Evolutionary conservation across 2,113 vertebrate genomes (phyloP).

Genomic region (Andinoacara biseriatus): DNA sequence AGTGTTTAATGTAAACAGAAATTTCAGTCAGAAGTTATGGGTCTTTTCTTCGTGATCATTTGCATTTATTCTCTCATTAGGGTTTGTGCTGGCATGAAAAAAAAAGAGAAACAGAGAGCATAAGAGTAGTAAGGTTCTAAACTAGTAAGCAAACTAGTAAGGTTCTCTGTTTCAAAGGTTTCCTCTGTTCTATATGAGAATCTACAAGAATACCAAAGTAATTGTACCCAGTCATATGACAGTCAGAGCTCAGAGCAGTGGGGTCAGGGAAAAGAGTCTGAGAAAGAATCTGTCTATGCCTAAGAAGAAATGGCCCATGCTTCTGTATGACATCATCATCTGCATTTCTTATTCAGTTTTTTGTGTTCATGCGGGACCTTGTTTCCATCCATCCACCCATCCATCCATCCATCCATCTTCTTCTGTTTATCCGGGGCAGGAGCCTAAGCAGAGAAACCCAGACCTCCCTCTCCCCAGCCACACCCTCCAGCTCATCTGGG

Average conservation of each 20-base stretch:
- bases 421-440: no score
- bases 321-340: not conserved
- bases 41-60: not conserved
- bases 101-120: not conserved
- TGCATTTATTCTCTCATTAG: not conserved
- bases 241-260: constrained; percentile 39
- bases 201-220: constrained; percentile 7
- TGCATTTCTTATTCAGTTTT: not conserved
- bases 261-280: constrained; percentile 9
- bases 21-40: not conserved
- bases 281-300: constrained; percentile 23
- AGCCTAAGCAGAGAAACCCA: no score
- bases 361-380: not conserved
- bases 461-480: no score
- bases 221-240: constrained; percentile 56
- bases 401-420: no score
- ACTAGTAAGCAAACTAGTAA: not conserved
- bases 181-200: constrained; percentile 18
- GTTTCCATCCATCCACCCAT: not conserved
- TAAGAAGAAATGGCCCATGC: not conserved
- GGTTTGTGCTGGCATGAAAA: not conserved
- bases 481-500: no score
- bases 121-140: not conserved
- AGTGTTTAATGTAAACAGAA: constrained; percentile 51
- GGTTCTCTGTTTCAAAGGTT: not conserved